A percentile compares a stretch with the other conserved stretches of the same genome.
Conservation (phyloP, 2,888 invertebrate species). For the Athetis lepigone region DNA sequence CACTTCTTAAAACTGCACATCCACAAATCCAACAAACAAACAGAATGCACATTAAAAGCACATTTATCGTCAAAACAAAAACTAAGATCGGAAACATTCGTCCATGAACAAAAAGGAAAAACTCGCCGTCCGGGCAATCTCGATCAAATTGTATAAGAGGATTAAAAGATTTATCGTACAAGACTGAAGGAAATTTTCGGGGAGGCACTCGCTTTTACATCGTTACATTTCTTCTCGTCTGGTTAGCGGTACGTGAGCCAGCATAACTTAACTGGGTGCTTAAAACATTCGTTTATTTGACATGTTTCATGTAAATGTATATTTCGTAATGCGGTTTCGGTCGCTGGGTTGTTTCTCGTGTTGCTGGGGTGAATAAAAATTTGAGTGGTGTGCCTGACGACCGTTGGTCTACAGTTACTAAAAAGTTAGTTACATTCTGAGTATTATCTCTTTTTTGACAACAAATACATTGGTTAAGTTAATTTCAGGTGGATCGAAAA, state of each 20-base stretch:
- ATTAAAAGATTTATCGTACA: slow-evolving; percentile 88
- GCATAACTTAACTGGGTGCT: slow-evolving; percentile 70
- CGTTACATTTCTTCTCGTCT: slow-evolving; percentile 80
- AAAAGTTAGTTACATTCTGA: slow-evolving; percentile 17
- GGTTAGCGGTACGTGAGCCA: slow-evolving; percentile 70
- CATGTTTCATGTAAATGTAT: slow-evolving; percentile 78
- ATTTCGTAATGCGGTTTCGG: slow-evolving; percentile 67
- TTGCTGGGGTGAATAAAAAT: slow-evolving; percentile 45
- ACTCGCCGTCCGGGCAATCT: slow-evolving; percentile 78
- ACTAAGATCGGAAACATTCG: slow-evolving; percentile 72
- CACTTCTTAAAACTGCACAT: slow-evolving; percentile 59
- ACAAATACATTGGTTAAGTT: slow-evolving; percentile 13
- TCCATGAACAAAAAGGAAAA: slow-evolving; percentile 64
- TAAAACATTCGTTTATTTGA: slow-evolving; percentile 68
- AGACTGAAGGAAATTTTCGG: slow-evolving; percentile 87
- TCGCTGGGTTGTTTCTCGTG: slow-evolving; percentile 55
- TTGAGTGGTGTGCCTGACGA: slow-evolving; percentile 20
- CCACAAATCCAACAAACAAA: slow-evolving; percentile 58
- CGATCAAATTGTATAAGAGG: slow-evolving; percentile 89
- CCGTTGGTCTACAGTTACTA: slow-evolving; percentile 28
- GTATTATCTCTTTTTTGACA: slow-evolving; percentile 22
- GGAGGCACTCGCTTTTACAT: slow-evolving; percentile 83
- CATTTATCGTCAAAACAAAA: slow-evolving; percentile 69
- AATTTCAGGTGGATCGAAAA: slow-evolving; percentile 10
- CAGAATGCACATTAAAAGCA: slow-evolving; percentile 66